These are phyloP conservation scores for Salarias fasciatus DNA, from an alignment of 2,797 vertebrate species.

Conservation along the genomic window DNA sequence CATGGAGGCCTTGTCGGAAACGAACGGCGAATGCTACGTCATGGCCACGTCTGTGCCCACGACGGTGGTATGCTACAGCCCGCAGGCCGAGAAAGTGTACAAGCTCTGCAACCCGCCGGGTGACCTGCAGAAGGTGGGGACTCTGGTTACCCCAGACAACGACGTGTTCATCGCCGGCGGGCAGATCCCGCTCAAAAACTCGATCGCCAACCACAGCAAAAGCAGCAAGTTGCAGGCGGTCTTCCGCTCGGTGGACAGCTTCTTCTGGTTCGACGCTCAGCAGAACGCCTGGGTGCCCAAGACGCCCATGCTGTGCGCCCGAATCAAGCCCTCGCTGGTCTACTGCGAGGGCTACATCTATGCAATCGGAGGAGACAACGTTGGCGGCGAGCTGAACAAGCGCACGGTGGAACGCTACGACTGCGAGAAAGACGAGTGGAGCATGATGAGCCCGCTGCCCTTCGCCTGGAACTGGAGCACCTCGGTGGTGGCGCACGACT, in stretches of 20 bases:
- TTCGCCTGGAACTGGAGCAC: conserved; percentile 97
- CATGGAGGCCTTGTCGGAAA: conserved; percentile 93
- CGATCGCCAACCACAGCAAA: conserved; percentile 90
- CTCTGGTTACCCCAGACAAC: conserved; percentile 95
- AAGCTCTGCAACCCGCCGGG: conserved; percentile 94
- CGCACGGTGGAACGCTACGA: conserved; percentile 97
- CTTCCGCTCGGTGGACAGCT: conserved; percentile 95
- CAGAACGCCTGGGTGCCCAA: conserved; percentile 97
- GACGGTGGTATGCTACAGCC: conserved; percentile 95
- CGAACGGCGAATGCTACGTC: conserved; percentile 73
- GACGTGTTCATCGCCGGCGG: conserved; percentile 98
- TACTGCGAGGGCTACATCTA: conserved; percentile 97
- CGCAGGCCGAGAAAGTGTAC: conserved; percentile 98
- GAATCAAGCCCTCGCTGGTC: conserved; percentile 93
- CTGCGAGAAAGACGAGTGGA: conserved; percentile 96
- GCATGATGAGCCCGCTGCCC: conserved; percentile 92
- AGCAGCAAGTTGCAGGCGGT: conserved; percentile 90
- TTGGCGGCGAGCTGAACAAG: conserved; percentile 92
- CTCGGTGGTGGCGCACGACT: conserved; percentile 91
- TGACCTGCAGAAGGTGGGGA: conserved; percentile 94
- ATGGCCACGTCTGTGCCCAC: conserved; percentile 78
- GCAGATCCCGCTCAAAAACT: conserved; percentile 91
- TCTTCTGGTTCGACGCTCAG: conserved; percentile 98
- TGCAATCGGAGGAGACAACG: conserved; percentile 94
- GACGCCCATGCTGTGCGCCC: conserved; percentile 93